Evolutionary conservation across 1,140 invertebrate species (phyloP), one percentile per base, ranked within the genome.

Genomic region (Drosophila simulans): DNA sequence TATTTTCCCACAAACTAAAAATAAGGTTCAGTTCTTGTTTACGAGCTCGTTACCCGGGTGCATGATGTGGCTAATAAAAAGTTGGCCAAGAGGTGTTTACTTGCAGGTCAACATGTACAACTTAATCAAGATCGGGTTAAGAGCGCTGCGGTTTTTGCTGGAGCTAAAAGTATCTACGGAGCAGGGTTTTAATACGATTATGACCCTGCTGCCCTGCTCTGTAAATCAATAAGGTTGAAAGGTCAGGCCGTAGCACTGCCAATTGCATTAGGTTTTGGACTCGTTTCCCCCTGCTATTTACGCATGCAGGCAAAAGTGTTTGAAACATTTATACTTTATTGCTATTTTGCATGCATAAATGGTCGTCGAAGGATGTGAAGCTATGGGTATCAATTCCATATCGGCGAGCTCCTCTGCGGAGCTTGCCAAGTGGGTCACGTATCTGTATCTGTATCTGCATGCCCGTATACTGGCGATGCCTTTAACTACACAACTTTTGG

Each of bases 261-360:
- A 56, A 49, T 79, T 82, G 69, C 75, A 79, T 49, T 70, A 31
- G 22, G 48, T 53, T 53, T 51, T 52, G 51, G 65, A 42, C 64
- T 75, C 63, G 66, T 57, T 42, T 20, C 31, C 25, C 48, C 37
- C 54, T 48, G 71, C 49, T 63, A 51, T 57, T 58, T 58, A 42
- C 37, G 59, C 55, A 56, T 70, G 42, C 51, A 69, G 55, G n/a
- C 42, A 31, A 49, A 77, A 53, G 46, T 59, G 73, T 56, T 69
- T 45, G 49, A 40, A 79, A 66, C 54, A 89, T 89, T 90, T 89
- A 77, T 89, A 58, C 75, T 60, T 88, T 88, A 89, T 80, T 80
- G 72, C 72, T 77, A 84, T 83, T 88, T 88, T 88, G 84, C 84
- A 89, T 88, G 82, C 68, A 84, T 84, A 86, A 81, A 85, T 76